A percentile compares a stretch with the other conserved stretches of the same genome.
phyloP scores from a whole-genome alignment of 2,888 invertebrate species.

The Plusia festucae region DNA sequence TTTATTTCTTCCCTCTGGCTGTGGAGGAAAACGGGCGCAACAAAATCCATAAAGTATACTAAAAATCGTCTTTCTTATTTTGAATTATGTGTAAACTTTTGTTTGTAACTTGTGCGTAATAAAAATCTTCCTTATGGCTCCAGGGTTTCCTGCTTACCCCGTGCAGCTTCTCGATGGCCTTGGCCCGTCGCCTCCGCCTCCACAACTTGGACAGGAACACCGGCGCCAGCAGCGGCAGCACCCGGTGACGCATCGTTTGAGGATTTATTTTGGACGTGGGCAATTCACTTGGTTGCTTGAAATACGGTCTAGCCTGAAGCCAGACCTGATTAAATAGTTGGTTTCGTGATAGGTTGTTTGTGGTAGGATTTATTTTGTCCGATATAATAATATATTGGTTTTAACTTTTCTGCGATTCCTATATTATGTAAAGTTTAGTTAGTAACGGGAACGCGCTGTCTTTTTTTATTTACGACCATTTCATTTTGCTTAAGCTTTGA shows the following conservation, averaged over 20 bases:
- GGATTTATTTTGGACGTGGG: conserved; percentile 83
- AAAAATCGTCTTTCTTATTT: no score
- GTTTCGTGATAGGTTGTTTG: neutral
- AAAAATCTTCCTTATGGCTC: no score
- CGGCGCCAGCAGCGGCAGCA: conserved; percentile 83
- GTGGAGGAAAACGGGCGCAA: no score
- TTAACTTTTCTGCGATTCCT: neutral
- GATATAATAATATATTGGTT: neutral
- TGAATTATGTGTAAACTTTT: no score
- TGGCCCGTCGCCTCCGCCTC: conserved; percentile 77
- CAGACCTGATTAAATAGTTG: conserved; percentile 49
- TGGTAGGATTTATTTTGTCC: neutral
- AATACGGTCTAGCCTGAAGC: conserved; percentile 51
- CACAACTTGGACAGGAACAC: conserved; percentile 84
- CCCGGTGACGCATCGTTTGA: conserved; percentile 86
- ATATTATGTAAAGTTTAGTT: no score
- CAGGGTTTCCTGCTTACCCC: conserved; percentile 70
- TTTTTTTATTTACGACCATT: no score
- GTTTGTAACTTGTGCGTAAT: no score
- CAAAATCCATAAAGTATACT: no score
- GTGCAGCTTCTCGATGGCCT: conserved; percentile 82
- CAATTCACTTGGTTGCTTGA: conserved; percentile 21
- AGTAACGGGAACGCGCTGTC: no score
- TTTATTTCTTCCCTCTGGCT: no score
- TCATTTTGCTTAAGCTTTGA: no score